Evolutionary conservation across 2,113 vertebrate species (phyloP), one percentile per base, ranked within the genome.

Genomic region (Dicentrarchus labrax): DNA sequence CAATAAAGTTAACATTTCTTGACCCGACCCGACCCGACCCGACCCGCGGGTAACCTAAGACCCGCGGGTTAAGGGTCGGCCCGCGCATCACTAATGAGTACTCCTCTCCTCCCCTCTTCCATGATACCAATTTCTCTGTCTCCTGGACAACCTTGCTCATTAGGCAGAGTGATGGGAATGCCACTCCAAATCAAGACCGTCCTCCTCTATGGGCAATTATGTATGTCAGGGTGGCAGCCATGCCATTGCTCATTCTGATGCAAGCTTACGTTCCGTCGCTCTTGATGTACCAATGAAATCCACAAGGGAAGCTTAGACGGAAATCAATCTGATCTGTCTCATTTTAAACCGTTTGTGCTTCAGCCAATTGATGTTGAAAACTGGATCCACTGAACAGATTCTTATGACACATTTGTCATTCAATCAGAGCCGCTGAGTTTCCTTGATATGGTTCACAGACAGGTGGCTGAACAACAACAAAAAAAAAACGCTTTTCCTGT

Each of bases 71-170:
- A n/a, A n/a, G n/a, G n/a, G n/a, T n/a, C n/a, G n/a, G n/a, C n/a
- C n/a, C n/a, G n/a, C n/a, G n/a, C n/a, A n/a, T n/a, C n/a, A n/a
- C n/a, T n/a, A n/a, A n/a, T n/a, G n/a, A n/a, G n/a, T n/a, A n/a
- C n/a, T n/a, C n/a, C n/a, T 47, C 39, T 11, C 71, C 74, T 81
- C 60, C 43, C 68, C 62, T 70, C 72, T 86, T 60, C 81, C 80
- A 85, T 51, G 43, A 60, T 72, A 72, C 60, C 57, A 56, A 68
- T 88, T 72, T 80, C 61, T 65, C 77, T n/a, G 68, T 85, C 75
- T 80, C 88, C 84, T 72, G 87, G 76, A 89, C 85, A 84, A 88
- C 78, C 60, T 68, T 69, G 74, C 65, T 90, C 74, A 78, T 91
- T 91, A 89, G 67, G 76, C 71, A 81, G 80, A 84, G 47, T n/a